Evolutionary conservation across 2,797 vertebrate genomes (phyloP), one percentile per base, ranked within the genome.

Genomic region (Thripadectes ignobilis): DNA sequence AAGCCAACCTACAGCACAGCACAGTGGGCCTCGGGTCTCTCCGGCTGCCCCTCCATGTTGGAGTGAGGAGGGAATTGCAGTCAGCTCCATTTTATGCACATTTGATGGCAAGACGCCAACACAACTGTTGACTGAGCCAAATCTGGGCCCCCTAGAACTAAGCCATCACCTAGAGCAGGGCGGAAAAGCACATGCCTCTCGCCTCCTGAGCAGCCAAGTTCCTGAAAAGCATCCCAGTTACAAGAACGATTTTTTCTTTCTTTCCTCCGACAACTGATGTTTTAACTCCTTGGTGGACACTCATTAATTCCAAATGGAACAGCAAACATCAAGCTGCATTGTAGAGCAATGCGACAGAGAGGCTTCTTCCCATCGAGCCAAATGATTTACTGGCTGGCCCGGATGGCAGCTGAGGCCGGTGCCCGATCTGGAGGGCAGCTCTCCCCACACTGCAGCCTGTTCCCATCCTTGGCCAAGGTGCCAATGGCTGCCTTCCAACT

Each of bases 1-100:
- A 15, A 38, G 43, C 7, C 75, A 52, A 58, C 58, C 75, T 6
- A 7, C 39, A 6, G 78, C 66, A 15, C 51, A 1, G 80, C 71
- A n/a, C 6, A 3, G 32, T 1, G 0, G 67, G 92, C 87, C 89
- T 34, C 52, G 1, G 86, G 84, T 77, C 91, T 52, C 91, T 45
- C 2, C 8, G 27, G 73, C 88, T 65, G 88, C 88, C 88, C 95
- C 88, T 95, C 95, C 93, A 93, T 89, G 88, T 95, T 95, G 72
- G 46, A 89, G 90, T 0, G 75, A 81, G 78, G 13, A 92, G 77
- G 85, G 95, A 93, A 80, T 49, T 63, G 85, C 93, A 97, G 92
- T 18, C 94, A 96, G 91, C 92, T 96, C 96, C 95, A 95, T 97
- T 96, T 97, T 92, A 96, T 92, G 96, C 95, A 94, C 93, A 92